phyloP scores from a whole-genome alignment of 53 echinoderm and acorn worm species.

The Holothuria leucospilota region DNA sequence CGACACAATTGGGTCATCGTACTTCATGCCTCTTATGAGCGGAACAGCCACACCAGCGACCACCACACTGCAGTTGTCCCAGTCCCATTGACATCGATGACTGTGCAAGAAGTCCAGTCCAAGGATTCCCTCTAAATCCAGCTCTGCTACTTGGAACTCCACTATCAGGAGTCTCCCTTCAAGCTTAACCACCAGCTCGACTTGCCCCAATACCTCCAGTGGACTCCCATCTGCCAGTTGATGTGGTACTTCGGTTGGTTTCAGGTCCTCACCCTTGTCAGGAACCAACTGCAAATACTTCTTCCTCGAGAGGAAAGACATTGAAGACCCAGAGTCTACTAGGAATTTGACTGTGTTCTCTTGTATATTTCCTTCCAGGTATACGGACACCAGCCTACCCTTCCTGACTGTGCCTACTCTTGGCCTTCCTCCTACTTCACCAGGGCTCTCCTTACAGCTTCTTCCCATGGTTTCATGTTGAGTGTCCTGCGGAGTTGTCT shows the following conservation, averaged over 20 bases:
- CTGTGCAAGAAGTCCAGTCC: slow-evolving; percentile 59
- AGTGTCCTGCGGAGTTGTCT: too few species aligned
- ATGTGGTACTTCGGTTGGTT: not conserved
- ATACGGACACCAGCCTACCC: not conserved
- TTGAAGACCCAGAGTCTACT: not conserved
- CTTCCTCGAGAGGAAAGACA: not conserved
- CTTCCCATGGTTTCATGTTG: too few species aligned
- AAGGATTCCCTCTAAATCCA: slow-evolving; percentile 47
- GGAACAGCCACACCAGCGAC: slow-evolving; percentile 56
- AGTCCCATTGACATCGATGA: slow-evolving; percentile 33
- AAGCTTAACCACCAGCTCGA: not conserved
- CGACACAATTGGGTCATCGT: slow-evolving; percentile 32
- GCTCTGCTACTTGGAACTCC: slow-evolving; percentile 44
- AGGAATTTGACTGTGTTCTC: not conserved
- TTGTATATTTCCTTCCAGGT: not conserved
- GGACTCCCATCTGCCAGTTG: slow-evolving; percentile 3
- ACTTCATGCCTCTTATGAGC: not conserved
- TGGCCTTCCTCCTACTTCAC: too few species aligned
- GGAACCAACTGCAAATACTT: not conserved
- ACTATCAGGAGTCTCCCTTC: not conserved
- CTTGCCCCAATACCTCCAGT: not conserved
- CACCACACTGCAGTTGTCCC: slow-evolving; percentile 27
- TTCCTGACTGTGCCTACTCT: not conserved
- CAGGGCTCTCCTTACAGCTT: too few species aligned
- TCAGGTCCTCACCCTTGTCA: not conserved